Evolutionary conservation across 2,113 vertebrate species (phyloP).

Genomic region (Atractosteus spatula): DNA sequence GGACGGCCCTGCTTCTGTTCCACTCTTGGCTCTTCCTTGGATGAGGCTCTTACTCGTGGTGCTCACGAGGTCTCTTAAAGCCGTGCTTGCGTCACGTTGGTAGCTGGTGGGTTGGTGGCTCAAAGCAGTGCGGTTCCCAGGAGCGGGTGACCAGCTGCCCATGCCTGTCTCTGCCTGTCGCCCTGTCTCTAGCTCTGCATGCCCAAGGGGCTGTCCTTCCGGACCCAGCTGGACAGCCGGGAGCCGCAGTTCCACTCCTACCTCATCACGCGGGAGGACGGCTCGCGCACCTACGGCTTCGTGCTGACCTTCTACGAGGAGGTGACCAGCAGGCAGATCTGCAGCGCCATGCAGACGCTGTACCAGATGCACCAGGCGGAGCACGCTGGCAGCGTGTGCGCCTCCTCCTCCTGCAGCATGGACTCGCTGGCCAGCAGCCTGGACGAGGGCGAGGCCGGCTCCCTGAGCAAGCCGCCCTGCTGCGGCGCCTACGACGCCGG

Average conservation of each 20-base stretch:
- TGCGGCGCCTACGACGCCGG: constrained; percentile 80
- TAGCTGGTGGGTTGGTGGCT: too few species aligned
- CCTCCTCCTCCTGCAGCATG: constrained; percentile 91
- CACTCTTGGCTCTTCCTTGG: too few species aligned
- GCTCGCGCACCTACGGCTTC: constrained; percentile 87
- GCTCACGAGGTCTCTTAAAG: too few species aligned
- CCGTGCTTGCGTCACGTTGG: too few species aligned
- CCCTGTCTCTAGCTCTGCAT: constrained; percentile 80
- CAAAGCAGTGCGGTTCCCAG: too few species aligned
- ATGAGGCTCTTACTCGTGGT: too few species aligned
- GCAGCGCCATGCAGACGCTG: constrained; percentile 92
- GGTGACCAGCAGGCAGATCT: constrained; percentile 86
- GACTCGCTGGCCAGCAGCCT: constrained; percentile 87
- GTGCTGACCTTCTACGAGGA: constrained; percentile 95
- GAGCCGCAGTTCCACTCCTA: constrained; percentile 90
- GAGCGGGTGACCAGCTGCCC: too few species aligned
- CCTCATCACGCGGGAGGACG: constrained; percentile 84
- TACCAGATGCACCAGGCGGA: constrained; percentile 95
- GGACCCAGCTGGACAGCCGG: constrained; percentile 78
- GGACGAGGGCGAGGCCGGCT: constrained; percentile 79
- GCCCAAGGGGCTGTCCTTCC: constrained; percentile 93
- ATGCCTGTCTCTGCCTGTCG: neutral
- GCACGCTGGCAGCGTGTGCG: constrained; percentile 71
- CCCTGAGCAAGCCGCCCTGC: constrained; percentile 66
- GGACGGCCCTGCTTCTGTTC: too few species aligned